Base-by-base conservation (phyloP, 2,888 invertebrate genomes). In the Hymenopus coronatus region DNA sequence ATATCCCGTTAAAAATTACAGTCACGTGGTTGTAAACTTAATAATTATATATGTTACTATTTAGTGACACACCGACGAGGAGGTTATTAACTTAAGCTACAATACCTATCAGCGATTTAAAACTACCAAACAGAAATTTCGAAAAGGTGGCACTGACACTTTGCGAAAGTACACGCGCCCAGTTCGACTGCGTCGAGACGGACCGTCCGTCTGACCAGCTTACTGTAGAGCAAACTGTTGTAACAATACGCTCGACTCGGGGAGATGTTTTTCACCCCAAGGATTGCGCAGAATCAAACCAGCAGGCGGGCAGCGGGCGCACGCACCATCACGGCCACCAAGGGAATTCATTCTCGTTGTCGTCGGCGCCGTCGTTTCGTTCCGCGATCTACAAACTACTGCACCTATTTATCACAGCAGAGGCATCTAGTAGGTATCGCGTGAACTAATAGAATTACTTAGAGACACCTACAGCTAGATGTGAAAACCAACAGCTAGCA, bases 221-320 rank as follows among this genome's bases (percentile, higher is more conserved):
- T 70, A 70, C 54, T 70, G 54, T 70, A 25, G 54, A 70, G 54
- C 54, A 70, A 70, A 70, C 54, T 89, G 85, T 88, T 83, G 84
- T 89, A 88, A 81, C 89, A 89, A 84, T 87, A 87, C 85, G 88
- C 83, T 89, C 81, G 88, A 82, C 70, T 88, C 85, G 85, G 82
- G 87, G 87, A 87, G 89, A 84, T 87, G 88, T 88, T 89, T 70
- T 89, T 89, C 88, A 88, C 89, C 89, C 89, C 88, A 85, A 81
- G 89, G 85, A 82, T 85, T 81, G 89, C 89, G 89, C 89, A 89
- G 89, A 89, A 89, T 83, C 89, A 84, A 88, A 83, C 85, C 30
- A 33, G 28, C 87, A 85, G 84, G 89, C 89, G 89, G 88, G 88
- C 89, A 88, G 28, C 87, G 88, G 84, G 89, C 89, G 89, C 89